Evolutionary conservation across 2,888 invertebrate species (phyloP), one percentile per base, ranked within the genome.

Genomic region (Polymixis flavicincta): DNA sequence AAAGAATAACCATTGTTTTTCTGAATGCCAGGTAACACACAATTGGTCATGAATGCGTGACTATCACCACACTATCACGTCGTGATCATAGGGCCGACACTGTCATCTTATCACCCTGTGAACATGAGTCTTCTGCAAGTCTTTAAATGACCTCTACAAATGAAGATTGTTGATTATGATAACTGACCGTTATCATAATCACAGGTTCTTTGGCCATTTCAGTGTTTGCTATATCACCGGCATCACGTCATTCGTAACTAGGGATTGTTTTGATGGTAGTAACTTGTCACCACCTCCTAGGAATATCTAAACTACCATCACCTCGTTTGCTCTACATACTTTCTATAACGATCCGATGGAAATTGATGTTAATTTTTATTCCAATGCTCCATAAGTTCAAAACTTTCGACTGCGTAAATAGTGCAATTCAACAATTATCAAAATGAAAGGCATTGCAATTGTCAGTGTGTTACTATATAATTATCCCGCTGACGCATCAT

Each of bases 371-470:
- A 17, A n/a, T 11, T 42, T 0, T 11, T 6, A 17, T 1, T 42
- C 61, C 37, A 60, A 14, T 37, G 5, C 6, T n/a, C 9, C 17
- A 17, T 61, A n/a, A 1, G 37, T 61, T 5, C 14, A 9, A 61
- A 37, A 32, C 8, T 14, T 22, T 32, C 14, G 32, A 22, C 59
- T 22, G 32, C 22, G 22, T 57, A 14, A 14, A 61, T n/a, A n/a
- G 25, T 14, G 25, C 55, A 25, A 96, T 95, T 87, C 25, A 64
- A 13, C 25, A 54, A 54, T 28, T 6, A 0, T 1, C 5, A 22
- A 50, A 28, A 28, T 28, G 2, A 28, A 45, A 42, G 2, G 6
- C 19, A 32, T 59, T 19, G 2, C 22, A 32, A 32, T 32, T 11
- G 28, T 6, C 19, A 32, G 7, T 22, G 9, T 19, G 17, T 59